A percentile compares a stretch with the other conserved stretches of the same genome.
These are phyloP conservation scores for Sesia bembeciformis DNA, from an alignment of 2,888 invertebrate genomes.

Conservation along the genomic window DNA sequence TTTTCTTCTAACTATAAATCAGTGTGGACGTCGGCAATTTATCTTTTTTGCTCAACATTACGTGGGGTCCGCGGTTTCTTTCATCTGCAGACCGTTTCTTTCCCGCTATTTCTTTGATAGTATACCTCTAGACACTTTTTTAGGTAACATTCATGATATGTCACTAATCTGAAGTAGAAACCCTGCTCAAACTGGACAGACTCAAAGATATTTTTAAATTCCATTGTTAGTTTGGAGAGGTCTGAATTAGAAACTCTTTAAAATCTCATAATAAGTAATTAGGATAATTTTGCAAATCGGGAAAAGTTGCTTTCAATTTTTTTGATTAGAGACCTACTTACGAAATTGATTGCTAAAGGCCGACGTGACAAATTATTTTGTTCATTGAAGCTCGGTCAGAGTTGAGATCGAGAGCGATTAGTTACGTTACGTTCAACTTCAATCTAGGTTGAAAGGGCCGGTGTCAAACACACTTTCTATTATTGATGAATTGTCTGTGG, in stretches of 20 bases:
- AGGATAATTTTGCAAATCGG: neutral
- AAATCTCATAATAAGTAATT: too few species aligned
- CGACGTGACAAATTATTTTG: constrained; percentile 3
- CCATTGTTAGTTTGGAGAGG: too few species aligned
- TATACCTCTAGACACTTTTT: neutral
- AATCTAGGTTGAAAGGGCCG: too few species aligned
- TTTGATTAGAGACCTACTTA: neutral
- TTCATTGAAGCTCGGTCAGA: constrained; percentile 3
- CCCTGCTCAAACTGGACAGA: too few species aligned
- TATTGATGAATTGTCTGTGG: too few species aligned
- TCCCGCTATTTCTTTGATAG: constrained; percentile 12
- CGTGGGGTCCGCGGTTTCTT: constrained; percentile 12
- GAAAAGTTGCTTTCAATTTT: neutral
- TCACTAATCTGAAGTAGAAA: too few species aligned
- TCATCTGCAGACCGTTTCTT: constrained; percentile 5
- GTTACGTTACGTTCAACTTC: neutral
- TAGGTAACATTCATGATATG: too few species aligned
- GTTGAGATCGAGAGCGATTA: constrained; percentile 4
- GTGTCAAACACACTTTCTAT: too few species aligned
- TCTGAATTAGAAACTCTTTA: too few species aligned
- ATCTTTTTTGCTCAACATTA: constrained; percentile 27
- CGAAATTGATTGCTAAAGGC: constrained; percentile 2
- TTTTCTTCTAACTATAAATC: constrained; percentile 38
- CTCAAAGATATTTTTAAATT: too few species aligned
- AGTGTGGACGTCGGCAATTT: constrained; percentile 31